Conservation (phyloP, 2,888 invertebrate species). For the Volucella bombylans region DNA sequence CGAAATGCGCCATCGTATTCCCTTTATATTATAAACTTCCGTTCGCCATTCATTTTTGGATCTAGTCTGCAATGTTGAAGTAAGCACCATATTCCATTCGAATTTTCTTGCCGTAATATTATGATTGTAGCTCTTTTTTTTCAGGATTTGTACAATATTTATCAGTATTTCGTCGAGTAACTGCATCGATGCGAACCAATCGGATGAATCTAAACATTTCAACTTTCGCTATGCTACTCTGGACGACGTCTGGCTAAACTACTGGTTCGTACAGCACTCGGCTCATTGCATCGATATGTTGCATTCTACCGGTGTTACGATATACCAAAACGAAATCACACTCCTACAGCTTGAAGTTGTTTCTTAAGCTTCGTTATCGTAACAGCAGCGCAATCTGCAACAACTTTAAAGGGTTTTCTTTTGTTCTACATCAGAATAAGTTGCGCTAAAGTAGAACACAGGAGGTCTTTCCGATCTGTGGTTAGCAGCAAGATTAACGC, state of each 20-base stretch:
- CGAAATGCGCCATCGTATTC: too few relatives aligned
- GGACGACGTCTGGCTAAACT: not conserved
- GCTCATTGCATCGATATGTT: conserved; percentile 23
- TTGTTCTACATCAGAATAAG: too few relatives aligned
- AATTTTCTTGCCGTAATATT: not conserved
- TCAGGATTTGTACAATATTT: conserved; percentile 9
- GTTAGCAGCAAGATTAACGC: too few relatives aligned
- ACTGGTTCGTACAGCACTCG: conserved; percentile 2
- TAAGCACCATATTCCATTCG: conserved; percentile 1
- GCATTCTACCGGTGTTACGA: conserved; percentile 13
- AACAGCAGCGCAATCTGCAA: conserved; percentile 11
- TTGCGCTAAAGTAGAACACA: too few relatives aligned
- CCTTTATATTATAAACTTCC: too few relatives aligned
- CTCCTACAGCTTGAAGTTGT: not conserved
- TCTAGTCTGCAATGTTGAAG: not conserved
- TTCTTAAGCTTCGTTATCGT: conserved; percentile 19
- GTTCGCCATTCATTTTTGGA: too few relatives aligned
- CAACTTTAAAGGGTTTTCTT: too few relatives aligned
- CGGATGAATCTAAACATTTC: conserved; percentile 27
- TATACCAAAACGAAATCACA: conserved; percentile 6
- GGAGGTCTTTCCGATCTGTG: too few relatives aligned
- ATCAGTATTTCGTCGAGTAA: conserved; percentile 50
- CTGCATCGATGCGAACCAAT: conserved; percentile 56
- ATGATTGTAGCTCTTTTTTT: not conserved
- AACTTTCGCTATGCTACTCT: conserved; percentile 20